These are phyloP conservation scores for Furcula furcula DNA, from an alignment of 2,888 invertebrate species.

Conservation along the genomic window DNA sequence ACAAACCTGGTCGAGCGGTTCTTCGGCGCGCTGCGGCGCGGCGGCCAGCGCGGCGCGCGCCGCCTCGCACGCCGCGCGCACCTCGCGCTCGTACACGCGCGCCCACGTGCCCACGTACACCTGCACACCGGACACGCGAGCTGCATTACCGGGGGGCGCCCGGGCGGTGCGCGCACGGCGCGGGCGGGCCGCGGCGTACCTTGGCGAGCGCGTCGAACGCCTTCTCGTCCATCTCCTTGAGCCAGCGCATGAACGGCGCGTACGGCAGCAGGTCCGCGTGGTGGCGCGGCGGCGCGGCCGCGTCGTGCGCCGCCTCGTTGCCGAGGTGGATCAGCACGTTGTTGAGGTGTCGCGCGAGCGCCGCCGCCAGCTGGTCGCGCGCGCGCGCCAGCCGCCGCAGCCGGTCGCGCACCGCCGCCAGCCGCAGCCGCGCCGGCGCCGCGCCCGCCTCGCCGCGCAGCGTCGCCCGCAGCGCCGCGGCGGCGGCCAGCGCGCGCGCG, in stretches of 20 bases:
- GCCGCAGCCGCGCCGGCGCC: constrained; percentile 43
- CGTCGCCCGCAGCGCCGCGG: constrained; percentile 39
- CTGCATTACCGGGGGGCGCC: neutral
- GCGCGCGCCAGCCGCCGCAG: constrained; percentile 55
- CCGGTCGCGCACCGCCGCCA: constrained; percentile 56
- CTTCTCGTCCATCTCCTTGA: constrained; percentile 92
- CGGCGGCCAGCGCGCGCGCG: constrained; percentile 51
- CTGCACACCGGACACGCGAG: constrained; percentile 16
- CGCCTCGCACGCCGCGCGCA: constrained; percentile 89
- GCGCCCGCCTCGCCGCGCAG: constrained; percentile 32
- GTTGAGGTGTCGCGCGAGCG: constrained; percentile 94
- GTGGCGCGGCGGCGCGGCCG: constrained; percentile 84
- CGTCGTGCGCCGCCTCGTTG: constrained; percentile 68
- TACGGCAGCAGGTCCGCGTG: constrained; percentile 94
- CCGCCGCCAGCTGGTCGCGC: constrained; percentile 81
- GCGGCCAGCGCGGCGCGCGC: constrained; percentile 79
- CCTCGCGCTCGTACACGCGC: constrained; percentile 94
- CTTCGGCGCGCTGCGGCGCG: constrained; percentile 34
- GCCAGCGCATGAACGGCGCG: constrained; percentile 95
- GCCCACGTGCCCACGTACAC: constrained; percentile 91
- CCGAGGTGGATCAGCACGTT: constrained; percentile 97
- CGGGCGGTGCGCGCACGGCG: neutral
- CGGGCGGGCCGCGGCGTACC: constrained; percentile 44
- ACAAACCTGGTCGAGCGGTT: constrained; percentile 47
- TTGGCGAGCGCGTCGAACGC: constrained; percentile 91